Evolutionary conservation across 1,140 invertebrate genomes (phyloP).

Genomic region (Hetaerina americana): DNA sequence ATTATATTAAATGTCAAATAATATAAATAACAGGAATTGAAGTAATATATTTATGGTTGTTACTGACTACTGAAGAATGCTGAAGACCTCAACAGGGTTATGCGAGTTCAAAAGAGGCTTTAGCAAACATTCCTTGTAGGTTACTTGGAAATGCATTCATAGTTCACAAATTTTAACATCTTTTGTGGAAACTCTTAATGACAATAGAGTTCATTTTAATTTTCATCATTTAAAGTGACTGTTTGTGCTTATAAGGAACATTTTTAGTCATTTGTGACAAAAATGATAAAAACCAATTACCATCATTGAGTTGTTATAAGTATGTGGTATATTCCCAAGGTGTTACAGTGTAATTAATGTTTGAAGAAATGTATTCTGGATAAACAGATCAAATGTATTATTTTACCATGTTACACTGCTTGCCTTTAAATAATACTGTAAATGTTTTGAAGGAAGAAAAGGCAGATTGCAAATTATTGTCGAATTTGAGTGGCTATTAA

Average conservation of each 20-base stretch:
- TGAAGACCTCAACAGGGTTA: conserved; percentile 3
- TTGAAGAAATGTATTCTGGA: conserved; percentile 11
- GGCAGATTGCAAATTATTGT: conserved; percentile 8
- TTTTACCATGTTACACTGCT: conserved; percentile 7
- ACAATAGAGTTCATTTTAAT: conserved; percentile 2
- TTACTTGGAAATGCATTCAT: neutral
- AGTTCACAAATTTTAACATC: neutral
- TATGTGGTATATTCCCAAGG: conserved; percentile 6
- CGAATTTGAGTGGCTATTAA: neutral
- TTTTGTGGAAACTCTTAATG: conserved; percentile 1
- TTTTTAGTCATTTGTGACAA: neutral
- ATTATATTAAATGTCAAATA: neutral
- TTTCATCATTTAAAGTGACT: conserved; percentile 6
- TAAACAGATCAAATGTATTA: conserved; percentile 6
- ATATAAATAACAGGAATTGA: conserved; percentile 3
- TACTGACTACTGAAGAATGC: neutral
- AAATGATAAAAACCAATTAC: conserved; percentile 5
- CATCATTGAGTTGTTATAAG: conserved; percentile 10
- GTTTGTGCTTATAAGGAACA: conserved; percentile 2
- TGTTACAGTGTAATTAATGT: conserved; percentile 9
- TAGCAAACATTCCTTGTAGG: neutral
- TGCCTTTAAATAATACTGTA: conserved; percentile 9
- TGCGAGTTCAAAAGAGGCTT: conserved; percentile 4
- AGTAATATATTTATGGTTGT: neutral
- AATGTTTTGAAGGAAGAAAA: conserved; percentile 8